Base-by-base conservation (phyloP, 2,888 invertebrate genomes). In the Drosophila helvetica region DNA sequence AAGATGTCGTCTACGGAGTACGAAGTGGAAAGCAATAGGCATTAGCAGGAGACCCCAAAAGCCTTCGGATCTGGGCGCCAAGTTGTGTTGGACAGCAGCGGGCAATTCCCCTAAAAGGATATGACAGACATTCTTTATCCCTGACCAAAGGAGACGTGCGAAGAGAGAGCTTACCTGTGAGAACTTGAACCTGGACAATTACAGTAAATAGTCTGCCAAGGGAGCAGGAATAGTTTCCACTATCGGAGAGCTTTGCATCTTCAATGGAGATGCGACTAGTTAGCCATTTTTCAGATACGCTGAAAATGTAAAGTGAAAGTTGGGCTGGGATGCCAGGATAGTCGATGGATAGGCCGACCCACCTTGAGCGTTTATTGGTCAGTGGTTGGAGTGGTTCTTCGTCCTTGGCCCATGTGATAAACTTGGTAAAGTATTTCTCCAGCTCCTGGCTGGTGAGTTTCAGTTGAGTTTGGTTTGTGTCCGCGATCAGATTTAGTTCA, bases 171-270 rank as follows among this genome's bases (percentile, higher is more conserved):
- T 93, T 92, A 95, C 95, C 95, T 90, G 94, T 95, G 74, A 95
- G 92, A 62, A 95, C 95, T 86, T 95, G 95, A 62, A 95, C 94
- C 89, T 95, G 94, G 61, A 95, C 94, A 30, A 93, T 93, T 17
- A 94, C 94, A 85, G 94, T 94, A 55, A 94, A 94, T 80, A 94
- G 94, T 85, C 94, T 94, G 74, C 93, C 93, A 75, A 95, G 93
- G 57, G 94, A 93, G 89, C 95, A 95, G 30, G 94, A 93, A 88
- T 95, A 95, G 43, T 94, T 93, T 15, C 95, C 95, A 82, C 94
- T 94, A 89, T 95, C 95, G 66, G 93, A 93, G 88, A 94, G 94
- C 71, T 94, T 94, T 25, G 95, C 95, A 71, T 94, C 93, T 22
- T 92, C 88, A 43, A 94, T 90, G 46, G 90, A 86, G 56, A 91